Evolutionary conservation across 2,888 invertebrate species (phyloP).

Genomic region (Heliothis peltigera): DNA sequence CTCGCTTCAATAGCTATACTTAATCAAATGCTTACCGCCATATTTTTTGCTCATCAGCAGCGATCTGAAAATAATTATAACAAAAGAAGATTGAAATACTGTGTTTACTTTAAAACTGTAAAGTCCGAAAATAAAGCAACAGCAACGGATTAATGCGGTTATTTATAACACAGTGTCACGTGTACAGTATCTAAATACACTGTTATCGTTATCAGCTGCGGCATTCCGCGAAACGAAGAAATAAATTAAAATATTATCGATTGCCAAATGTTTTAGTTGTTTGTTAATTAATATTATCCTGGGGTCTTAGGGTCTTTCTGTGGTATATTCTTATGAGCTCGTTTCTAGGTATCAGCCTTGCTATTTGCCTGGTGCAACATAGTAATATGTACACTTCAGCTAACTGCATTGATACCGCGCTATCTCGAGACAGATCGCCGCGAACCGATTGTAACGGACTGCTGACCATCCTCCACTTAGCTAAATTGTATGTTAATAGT

Average conservation of each 20-base stretch:
- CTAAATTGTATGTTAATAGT: constrained; percentile 33
- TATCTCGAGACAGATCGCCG: constrained; percentile 29
- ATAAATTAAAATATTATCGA: not conserved
- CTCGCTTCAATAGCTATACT: constrained; percentile 37
- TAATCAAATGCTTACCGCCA: not conserved
- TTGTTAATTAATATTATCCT: not conserved
- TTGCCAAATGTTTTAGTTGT: constrained; percentile 6
- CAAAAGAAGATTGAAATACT: too few species aligned
- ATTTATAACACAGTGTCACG: constrained; percentile 5
- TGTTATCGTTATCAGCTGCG: constrained; percentile 15
- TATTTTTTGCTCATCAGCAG: constrained; percentile 1
- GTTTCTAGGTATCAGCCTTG: constrained; percentile 14
- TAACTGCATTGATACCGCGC: constrained; percentile 15
- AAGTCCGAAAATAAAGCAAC: not conserved
- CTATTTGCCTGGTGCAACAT: not conserved
- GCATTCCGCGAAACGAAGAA: constrained; percentile 13
- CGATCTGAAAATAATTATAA: too few species aligned
- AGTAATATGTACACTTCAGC: constrained; percentile 25
- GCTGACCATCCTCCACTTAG: constrained; percentile 24
- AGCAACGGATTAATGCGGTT: constrained; percentile 11
- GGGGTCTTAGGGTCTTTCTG: too few species aligned
- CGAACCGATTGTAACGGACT: constrained; percentile 23
- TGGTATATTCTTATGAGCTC: not conserved
- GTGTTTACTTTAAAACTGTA: not conserved
- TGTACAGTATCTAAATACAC: constrained; percentile 4